Percentiles rank a stretch among this genome's conserved stretches.
phyloP scores from a whole-genome alignment of 2,888 invertebrate species.

The Zonitis immaculata region DNA sequence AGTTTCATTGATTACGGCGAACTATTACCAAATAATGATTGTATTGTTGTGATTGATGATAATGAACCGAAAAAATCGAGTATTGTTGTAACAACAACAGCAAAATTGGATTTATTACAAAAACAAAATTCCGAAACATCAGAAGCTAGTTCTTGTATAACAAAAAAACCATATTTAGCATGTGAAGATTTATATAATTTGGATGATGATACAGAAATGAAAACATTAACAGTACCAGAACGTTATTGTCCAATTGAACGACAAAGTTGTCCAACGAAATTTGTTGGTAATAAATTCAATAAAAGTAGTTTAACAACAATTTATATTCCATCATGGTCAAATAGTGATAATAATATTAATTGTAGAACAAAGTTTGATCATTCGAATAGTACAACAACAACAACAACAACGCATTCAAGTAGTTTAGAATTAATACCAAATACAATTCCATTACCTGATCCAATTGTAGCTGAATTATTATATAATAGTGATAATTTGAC shows the following conservation, averaged over 20 bases:
- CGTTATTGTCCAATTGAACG: constrained; percentile 47
- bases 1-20: constrained; percentile 53
- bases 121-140: constrained; percentile 53
- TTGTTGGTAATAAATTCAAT: constrained; percentile 58
- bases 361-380: constrained; percentile 38
- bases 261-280: constrained; percentile 64
- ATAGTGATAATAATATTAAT: constrained; percentile 44
- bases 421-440: constrained; percentile 54
- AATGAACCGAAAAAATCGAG: constrained; percentile 35
- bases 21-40: not conserved
- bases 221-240: constrained; percentile 37
- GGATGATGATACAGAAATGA: constrained; percentile 57
- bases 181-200: constrained; percentile 66
- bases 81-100: constrained; percentile 50
- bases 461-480: constrained; percentile 53
- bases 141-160: constrained; percentile 58
- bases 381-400: constrained; percentile 40
- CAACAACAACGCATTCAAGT: constrained; percentile 55
- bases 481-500: constrained; percentile 49
- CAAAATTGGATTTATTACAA: constrained; percentile 46
- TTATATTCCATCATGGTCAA: constrained; percentile 53
- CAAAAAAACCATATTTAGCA: constrained; percentile 57
- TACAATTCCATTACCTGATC: constrained; percentile 51
- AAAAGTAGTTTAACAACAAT: constrained; percentile 53
- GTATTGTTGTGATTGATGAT: constrained; percentile 19